Conservation (phyloP, 2,888 invertebrate species). For the Eupithecia centaureata region DNA sequence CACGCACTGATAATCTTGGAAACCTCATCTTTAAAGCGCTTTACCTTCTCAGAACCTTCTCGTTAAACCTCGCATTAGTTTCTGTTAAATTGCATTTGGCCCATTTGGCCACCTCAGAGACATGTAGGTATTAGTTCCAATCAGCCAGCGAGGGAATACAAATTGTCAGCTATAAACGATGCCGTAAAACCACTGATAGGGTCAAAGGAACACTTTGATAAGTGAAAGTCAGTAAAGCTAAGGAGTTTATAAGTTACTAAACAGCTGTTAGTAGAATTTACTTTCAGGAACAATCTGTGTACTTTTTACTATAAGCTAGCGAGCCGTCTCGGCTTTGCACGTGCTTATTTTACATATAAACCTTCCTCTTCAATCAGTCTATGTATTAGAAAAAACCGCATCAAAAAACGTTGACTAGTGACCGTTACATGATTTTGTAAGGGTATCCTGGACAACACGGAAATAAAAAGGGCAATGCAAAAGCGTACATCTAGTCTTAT, state of each 20-base stretch:
- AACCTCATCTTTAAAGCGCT: slow-evolving; percentile 36
- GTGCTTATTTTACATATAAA: too few relatives aligned
- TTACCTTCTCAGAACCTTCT: slow-evolving; percentile 41
- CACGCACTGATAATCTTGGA: slow-evolving; percentile 29
- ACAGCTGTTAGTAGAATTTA: neutral
- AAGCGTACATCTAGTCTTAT: too few relatives aligned
- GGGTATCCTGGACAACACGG: too few relatives aligned
- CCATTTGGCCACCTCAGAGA: slow-evolving; percentile 38
- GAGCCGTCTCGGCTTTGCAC: too few relatives aligned
- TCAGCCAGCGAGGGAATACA: slow-evolving; percentile 21
- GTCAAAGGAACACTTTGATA: neutral
- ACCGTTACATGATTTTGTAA: too few relatives aligned
- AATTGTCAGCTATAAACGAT: slow-evolving; percentile 28
- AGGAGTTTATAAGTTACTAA: neutral
- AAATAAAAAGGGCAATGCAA: too few relatives aligned
- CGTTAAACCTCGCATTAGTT: slow-evolving; percentile 41
- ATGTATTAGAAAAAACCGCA: too few relatives aligned
- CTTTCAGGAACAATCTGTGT: neutral
- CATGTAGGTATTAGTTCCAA: slow-evolving; percentile 36
- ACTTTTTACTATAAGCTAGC: neutral
- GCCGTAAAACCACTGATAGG: slow-evolving; percentile 12
- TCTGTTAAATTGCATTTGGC: slow-evolving; percentile 37
- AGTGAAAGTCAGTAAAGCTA: neutral
- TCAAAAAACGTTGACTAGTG: too few relatives aligned
- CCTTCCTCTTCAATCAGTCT: too few relatives aligned